These are phyloP conservation scores for Flexamia atlantica DNA, from an alignment of 2,888 invertebrate genomes.

Conservation along the genomic window DNA sequence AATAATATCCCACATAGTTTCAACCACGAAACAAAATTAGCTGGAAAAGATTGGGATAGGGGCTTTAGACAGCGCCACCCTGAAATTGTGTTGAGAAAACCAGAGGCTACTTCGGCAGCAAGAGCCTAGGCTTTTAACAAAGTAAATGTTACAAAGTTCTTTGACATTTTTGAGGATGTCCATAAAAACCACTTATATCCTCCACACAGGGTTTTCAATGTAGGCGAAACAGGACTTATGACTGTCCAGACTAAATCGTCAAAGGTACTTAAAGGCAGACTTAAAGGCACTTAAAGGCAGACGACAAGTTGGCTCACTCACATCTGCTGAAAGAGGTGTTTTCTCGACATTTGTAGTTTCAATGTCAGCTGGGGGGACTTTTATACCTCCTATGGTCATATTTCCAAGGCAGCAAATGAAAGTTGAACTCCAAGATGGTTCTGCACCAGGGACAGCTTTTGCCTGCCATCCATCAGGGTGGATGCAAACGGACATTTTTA, in stretches of 20 bases:
- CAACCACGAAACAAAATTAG: conserved; percentile 51
- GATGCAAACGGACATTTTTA: conserved; percentile 70
- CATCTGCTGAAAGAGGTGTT: conserved; percentile 56
- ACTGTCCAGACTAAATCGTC: conserved; percentile 71
- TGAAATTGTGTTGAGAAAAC: conserved; percentile 55
- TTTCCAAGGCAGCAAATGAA: conserved; percentile 72
- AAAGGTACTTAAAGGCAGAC: conserved; percentile 70
- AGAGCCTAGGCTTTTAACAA: conserved; percentile 65
- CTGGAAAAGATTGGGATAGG: conserved; percentile 68
- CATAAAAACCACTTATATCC: conserved; percentile 68
- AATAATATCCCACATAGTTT: conserved; percentile 46
- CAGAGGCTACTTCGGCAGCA: conserved; percentile 63
- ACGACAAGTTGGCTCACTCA: conserved; percentile 70
- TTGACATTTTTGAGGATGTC: conserved; percentile 62
- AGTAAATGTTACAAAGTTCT: conserved; percentile 64
- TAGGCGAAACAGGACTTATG: conserved; percentile 73
- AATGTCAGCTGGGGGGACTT: conserved; percentile 55
- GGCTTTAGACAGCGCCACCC: conserved; percentile 66
- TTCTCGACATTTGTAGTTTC: conserved; percentile 50
- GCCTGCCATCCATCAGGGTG: conserved; percentile 71
- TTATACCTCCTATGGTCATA: conserved; percentile 52
- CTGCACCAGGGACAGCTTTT: conserved; percentile 71
- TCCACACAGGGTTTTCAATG: conserved; percentile 71
- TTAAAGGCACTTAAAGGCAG: conserved; percentile 71
- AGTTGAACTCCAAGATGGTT: conserved; percentile 70